Conservation (phyloP, 2,888 invertebrate genomes). For the Odontocerum albicorne region DNA sequence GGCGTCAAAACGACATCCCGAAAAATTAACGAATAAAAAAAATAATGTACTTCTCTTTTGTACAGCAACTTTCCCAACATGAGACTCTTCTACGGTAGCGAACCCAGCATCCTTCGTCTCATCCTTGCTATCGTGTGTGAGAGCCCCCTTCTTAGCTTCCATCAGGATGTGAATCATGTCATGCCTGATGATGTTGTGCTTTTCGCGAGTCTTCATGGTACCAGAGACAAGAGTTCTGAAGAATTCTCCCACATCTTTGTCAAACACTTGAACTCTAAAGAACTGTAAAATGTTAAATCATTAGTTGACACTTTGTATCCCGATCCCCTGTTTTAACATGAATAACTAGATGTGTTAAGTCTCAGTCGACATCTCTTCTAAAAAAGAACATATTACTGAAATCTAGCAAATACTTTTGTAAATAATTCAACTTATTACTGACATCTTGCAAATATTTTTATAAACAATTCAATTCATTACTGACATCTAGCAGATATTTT, state of each 20-base stretch:
- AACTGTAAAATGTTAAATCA: not conserved
- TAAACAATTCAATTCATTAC: too few relatives aligned
- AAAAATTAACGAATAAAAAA: not conserved
- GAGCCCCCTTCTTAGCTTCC: too few relatives aligned
- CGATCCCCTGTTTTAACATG: too few relatives aligned
- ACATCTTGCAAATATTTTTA: too few relatives aligned
- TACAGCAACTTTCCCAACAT: conserved; percentile 43
- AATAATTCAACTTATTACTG: too few relatives aligned
- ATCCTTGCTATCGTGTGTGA: conserved; percentile 40
- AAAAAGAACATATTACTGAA: too few relatives aligned
- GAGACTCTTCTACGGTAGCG: conserved; percentile 49
- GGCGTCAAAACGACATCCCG: too few relatives aligned
- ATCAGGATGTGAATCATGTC: conserved; percentile 60
- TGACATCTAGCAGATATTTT: too few relatives aligned
- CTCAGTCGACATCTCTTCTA: too few relatives aligned
- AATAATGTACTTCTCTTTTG: conserved; percentile 22
- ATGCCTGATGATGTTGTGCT: conserved; percentile 45
- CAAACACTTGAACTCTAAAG: conserved; percentile 20
- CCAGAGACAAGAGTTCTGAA: conserved; percentile 14
- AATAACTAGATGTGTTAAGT: too few relatives aligned
- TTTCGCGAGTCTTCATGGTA: conserved; percentile 4
- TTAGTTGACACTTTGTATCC: too few relatives aligned
- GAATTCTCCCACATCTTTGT: not conserved
- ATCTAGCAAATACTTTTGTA: too few relatives aligned
- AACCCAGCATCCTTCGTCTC: conserved; percentile 46